These are phyloP conservation scores for Arge pagana DNA, from an alignment of 2,888 invertebrate species.

Conservation along the genomic window DNA sequence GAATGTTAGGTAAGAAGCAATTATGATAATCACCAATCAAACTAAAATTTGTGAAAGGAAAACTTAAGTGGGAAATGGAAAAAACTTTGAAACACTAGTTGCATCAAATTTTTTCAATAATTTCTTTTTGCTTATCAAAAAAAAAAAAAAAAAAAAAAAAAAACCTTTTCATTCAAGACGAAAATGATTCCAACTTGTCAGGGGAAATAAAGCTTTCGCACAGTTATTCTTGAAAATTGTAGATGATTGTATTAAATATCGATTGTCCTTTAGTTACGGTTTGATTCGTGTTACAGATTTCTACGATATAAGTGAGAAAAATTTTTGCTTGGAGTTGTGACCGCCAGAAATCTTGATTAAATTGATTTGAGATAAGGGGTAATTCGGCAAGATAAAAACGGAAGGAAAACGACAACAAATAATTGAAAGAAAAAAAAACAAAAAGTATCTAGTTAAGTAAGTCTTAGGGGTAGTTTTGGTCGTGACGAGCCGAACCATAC, in stretches of 20 bases:
- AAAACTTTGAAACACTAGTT: too few species aligned
- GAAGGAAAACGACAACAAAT: constrained; percentile 16
- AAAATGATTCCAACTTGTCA: too few species aligned
- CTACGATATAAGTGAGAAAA: constrained; percentile 49
- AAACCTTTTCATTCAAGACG: too few species aligned
- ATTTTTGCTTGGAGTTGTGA: constrained; percentile 45
- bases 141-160: too few species aligned
- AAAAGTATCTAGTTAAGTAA: constrained; percentile 42
- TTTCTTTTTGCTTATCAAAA: too few species aligned
- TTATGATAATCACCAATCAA: background rate
- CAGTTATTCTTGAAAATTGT: background rate
- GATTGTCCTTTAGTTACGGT: constrained; percentile 7
- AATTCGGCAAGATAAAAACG: constrained; percentile 24
- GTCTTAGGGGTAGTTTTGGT: constrained; percentile 43
- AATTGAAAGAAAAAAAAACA: constrained; percentile 25
- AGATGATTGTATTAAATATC: background rate
- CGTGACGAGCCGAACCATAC: constrained; percentile 36
- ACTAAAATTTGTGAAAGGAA: background rate
- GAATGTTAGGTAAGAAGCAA: constrained; percentile 48
- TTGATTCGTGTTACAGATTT: constrained; percentile 46
- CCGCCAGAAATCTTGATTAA: constrained; percentile 25
- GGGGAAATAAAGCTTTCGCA: too few species aligned
- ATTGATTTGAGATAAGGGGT: constrained; percentile 27
- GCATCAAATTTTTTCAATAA: too few species aligned
- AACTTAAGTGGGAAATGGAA: too few species aligned